phyloP scores from a whole-genome alignment of 2,888 invertebrate species.

The Tricholauxania praeusta region DNA sequence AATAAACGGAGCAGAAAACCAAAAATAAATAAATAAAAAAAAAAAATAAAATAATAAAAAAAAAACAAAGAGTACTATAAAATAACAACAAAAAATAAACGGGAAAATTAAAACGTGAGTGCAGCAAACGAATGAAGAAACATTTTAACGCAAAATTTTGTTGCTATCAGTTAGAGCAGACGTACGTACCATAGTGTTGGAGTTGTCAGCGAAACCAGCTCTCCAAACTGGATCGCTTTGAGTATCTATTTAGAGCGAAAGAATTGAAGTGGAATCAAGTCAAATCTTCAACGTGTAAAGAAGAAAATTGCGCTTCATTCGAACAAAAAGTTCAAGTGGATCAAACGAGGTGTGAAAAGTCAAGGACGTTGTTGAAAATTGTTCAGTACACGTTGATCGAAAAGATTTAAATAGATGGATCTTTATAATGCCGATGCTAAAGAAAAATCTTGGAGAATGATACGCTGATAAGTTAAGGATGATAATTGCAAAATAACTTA shows the following conservation, averaged over 20 bases:
- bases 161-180: background rate
- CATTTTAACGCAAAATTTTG: background rate
- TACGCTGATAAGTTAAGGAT: too few relatives aligned
- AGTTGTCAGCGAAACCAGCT: background rate
- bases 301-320: too few relatives aligned
- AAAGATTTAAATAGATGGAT: too few relatives aligned
- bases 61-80: background rate
- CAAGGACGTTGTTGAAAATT: too few relatives aligned
- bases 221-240: background rate
- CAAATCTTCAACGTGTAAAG: too few relatives aligned
- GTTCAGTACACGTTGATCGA: too few relatives aligned
- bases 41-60: conserved; percentile 3
- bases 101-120: conserved; percentile 24
- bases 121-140: conserved; percentile 17
- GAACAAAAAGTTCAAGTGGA: too few relatives aligned
- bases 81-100: conserved; percentile 3
- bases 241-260: background rate
- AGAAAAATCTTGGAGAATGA: too few relatives aligned
- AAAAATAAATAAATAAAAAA: conserved; percentile 7
- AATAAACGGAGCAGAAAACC: background rate
- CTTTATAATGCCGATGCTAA: too few relatives aligned
- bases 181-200: background rate
- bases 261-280: background rate
- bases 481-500: too few relatives aligned
- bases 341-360: too few relatives aligned